Percentiles rank a stretch among this genome's conserved stretches.
Conservation (phyloP, 2,888 invertebrate species). For the Cremastinae sp. region DNA sequence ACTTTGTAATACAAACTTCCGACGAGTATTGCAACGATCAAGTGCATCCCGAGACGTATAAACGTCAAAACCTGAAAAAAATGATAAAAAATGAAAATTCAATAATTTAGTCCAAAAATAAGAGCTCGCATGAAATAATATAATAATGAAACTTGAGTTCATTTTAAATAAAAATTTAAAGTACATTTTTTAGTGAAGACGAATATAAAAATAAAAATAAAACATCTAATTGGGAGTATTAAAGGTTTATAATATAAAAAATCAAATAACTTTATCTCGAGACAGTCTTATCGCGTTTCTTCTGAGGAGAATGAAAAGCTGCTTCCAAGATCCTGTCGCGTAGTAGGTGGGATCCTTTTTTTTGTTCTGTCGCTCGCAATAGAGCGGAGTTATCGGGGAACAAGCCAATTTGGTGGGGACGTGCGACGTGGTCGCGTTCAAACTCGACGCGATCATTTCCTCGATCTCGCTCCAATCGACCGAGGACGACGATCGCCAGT, state of each 20-base stretch:
- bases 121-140: neutral
- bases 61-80: constrained; percentile 85
- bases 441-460: constrained; percentile 81
- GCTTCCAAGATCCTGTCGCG: constrained; percentile 83
- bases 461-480: constrained; percentile 70
- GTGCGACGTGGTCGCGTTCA: constrained; percentile 76
- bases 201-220: neutral
- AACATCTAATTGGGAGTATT: neutral
- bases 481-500: constrained; percentile 81
- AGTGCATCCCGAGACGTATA: constrained; percentile 89
- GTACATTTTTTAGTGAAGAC: no score
- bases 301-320: constrained; percentile 84
- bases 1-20: constrained; percentile 92
- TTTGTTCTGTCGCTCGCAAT: constrained; percentile 67
- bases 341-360: constrained; percentile 77
- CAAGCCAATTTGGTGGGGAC: constrained; percentile 81
- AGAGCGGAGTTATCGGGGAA: constrained; percentile 63
- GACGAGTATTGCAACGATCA: constrained; percentile 89
- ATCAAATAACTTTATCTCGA: constrained; percentile 83
- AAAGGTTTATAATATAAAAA: neutral
- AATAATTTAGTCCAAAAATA: neutral
- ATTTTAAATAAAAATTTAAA: no score
- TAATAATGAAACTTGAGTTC: neutral
- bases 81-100: constrained; percentile 46
- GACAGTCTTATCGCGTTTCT: constrained; percentile 85